A percentile compares a stretch with the other conserved stretches of the same genome.
phyloP scores from a whole-genome alignment of 2,113 vertebrate species.

The Pimephales promelas region DNA sequence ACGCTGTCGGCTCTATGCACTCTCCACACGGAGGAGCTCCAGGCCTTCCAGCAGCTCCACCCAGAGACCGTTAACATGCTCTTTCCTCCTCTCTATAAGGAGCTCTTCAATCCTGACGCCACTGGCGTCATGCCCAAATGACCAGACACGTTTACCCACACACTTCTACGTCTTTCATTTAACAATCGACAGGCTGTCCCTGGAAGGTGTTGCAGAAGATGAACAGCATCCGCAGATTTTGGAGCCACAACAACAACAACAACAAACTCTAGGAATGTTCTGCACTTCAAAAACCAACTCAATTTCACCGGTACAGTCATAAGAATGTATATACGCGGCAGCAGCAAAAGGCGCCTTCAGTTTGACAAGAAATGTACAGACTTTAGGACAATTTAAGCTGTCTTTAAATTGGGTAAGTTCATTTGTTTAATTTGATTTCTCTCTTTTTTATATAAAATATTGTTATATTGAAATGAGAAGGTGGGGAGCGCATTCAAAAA shows the following conservation, averaged over 20 bases:
- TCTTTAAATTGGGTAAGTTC: conserved; percentile 81
- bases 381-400: conserved; percentile 76
- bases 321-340: conserved; percentile 99
- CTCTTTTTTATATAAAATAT: conserved; percentile 58
- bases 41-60: conserved; percentile 98
- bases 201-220: neutral
- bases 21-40: conserved; percentile 97
- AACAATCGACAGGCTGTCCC: neutral
- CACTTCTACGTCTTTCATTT: conserved; percentile 12
- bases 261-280: conserved; percentile 93
- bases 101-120: conserved; percentile 98
- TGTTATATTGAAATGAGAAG: conserved; percentile 76
- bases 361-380: conserved; percentile 85
- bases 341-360: conserved; percentile 82
- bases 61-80: conserved; percentile 97
- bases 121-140: conserved; percentile 91
- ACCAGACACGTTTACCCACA: conserved; percentile 71
- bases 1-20: conserved; percentile 97
- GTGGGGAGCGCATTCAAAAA: conserved; percentile 82
- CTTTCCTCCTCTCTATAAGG: conserved; percentile 98
- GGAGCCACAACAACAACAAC: conserved; percentile 71
- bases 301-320: conserved; percentile 99
- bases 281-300: conserved; percentile 88
- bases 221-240: conserved; percentile 27
- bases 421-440: conserved; percentile 70